Conservation (phyloP, 2,113 vertebrate species). For the Aspiorhynchus laticeps region DNA sequence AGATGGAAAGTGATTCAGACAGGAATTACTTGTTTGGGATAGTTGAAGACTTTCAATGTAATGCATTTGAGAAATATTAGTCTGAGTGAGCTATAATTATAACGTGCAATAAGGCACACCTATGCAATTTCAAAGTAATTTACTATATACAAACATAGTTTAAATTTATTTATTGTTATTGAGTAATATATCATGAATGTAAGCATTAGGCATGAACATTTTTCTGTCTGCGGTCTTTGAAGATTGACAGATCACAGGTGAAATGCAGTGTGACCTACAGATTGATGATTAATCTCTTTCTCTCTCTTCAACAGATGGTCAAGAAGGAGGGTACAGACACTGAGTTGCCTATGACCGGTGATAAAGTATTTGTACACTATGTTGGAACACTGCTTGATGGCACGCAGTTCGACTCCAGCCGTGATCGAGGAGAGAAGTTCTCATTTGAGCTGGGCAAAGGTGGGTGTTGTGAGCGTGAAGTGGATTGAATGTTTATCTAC, state of each 20-base stretch:
- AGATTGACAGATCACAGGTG: conserved; percentile 8
- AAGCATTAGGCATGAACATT: not conserved
- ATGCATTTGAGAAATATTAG: not conserved
- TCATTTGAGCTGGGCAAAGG: conserved; percentile 97
- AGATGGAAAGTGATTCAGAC: not conserved
- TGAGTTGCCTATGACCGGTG: conserved; percentile 90
- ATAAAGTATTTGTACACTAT: conserved; percentile 96
- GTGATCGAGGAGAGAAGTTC: conserved; percentile 89
- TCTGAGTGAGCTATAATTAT: not conserved
- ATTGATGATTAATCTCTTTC: not conserved
- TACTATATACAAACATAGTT: not conserved
- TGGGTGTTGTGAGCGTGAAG: conserved; percentile 63
- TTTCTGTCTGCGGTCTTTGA: not conserved
- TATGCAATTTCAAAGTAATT: not conserved
- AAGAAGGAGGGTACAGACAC: conserved; percentile 87
- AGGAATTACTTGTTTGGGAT: conserved; percentile 5
- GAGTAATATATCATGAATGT: not conserved
- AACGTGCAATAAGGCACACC: not conserved
- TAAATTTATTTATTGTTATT: not conserved
- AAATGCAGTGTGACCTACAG: not conserved
- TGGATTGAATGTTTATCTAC: not conserved
- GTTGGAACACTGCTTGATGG: conserved; percentile 92
- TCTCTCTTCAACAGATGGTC: conserved; percentile 77
- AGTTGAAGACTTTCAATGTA: not conserved
- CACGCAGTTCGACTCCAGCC: conserved; percentile 93